A percentile compares a stretch with the other conserved stretches of the same genome.
These are phyloP conservation scores for Zophobas atratus DNA, from an alignment of 1,140 invertebrate species.

Conservation along the genomic window DNA sequence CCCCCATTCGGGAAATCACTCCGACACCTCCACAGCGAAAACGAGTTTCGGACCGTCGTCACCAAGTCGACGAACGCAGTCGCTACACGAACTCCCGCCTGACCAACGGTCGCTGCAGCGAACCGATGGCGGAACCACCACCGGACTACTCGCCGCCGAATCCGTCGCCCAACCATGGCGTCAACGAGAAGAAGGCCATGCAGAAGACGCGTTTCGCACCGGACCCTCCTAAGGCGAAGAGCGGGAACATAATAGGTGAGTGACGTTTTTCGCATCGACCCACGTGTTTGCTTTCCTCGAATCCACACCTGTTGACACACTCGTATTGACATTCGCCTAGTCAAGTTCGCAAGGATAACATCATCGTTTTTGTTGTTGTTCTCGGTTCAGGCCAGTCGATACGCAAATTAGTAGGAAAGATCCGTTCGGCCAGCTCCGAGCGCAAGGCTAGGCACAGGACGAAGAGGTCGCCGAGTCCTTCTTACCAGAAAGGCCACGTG, in stretches of 20 bases:
- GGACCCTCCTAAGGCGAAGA: constrained; percentile 69
- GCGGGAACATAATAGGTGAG: constrained; percentile 67
- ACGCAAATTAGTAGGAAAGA: constrained; percentile 83
- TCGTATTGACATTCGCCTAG: constrained; percentile 3
- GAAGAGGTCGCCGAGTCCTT: constrained; percentile 70
- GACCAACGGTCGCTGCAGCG: constrained; percentile 36
- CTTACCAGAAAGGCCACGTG: constrained; percentile 76
- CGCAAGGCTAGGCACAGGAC: constrained; percentile 75
- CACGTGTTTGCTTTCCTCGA: not conserved
- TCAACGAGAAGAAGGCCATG: constrained; percentile 73
- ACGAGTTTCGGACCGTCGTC: constrained; percentile 23
- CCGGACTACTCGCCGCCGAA: constrained; percentile 80
- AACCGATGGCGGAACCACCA: constrained; percentile 73
- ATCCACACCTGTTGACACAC: constrained; percentile 17
- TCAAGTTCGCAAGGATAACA: constrained; percentile 16
- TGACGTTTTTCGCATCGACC: constrained; percentile 3
- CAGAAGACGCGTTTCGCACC: constrained; percentile 78
- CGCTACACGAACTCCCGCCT: constrained; percentile 25
- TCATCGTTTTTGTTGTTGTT: not conserved
- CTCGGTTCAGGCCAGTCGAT: constrained; percentile 76
- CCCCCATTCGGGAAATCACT: constrained; percentile 51
- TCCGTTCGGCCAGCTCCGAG: constrained; percentile 81
- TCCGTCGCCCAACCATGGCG: constrained; percentile 69
- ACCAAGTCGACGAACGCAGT: constrained; percentile 40
- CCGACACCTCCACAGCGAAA: constrained; percentile 34